Evolutionary conservation across 2,888 invertebrate species (phyloP).

Genomic region (Cryptus viduatorius): DNA sequence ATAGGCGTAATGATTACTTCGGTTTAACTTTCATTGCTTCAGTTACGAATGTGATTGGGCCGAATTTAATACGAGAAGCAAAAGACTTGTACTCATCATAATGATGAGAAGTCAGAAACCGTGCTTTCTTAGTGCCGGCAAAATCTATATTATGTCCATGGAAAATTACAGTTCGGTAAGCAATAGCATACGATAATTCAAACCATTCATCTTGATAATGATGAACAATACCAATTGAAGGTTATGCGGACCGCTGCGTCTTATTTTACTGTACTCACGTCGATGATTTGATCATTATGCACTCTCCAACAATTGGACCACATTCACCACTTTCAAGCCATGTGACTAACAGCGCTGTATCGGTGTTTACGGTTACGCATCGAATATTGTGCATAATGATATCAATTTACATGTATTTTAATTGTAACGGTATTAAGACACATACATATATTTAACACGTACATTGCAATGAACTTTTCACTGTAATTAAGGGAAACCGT

Average conservation of each 20-base stretch:
- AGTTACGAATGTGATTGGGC: not conserved
- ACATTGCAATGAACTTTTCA: too few relatives aligned
- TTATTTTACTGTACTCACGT: too few relatives aligned
- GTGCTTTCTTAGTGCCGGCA: not conserved
- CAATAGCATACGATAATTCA: not conserved
- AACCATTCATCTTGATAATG: not conserved
- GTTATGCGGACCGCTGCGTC: not conserved
- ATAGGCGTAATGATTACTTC: not conserved
- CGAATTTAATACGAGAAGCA: not conserved
- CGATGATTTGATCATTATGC: too few relatives aligned
- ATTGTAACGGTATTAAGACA: too few relatives aligned
- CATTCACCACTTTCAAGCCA: too few relatives aligned
- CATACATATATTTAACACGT: too few relatives aligned
- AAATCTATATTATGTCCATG: constrained; percentile 23
- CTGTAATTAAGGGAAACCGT: too few relatives aligned
- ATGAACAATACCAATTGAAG: not conserved
- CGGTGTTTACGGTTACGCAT: too few relatives aligned
- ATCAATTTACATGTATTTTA: too few relatives aligned
- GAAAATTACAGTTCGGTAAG: not conserved
- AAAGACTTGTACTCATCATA: not conserved
- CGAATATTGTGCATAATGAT: too few relatives aligned
- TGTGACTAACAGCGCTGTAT: too few relatives aligned
- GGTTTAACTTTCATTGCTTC: not conserved
- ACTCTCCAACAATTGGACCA: too few relatives aligned
- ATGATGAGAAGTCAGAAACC: constrained; percentile 3